Conservation (phyloP, 2,797 vertebrate genomes). For the Anguilla anguilla region DNA sequence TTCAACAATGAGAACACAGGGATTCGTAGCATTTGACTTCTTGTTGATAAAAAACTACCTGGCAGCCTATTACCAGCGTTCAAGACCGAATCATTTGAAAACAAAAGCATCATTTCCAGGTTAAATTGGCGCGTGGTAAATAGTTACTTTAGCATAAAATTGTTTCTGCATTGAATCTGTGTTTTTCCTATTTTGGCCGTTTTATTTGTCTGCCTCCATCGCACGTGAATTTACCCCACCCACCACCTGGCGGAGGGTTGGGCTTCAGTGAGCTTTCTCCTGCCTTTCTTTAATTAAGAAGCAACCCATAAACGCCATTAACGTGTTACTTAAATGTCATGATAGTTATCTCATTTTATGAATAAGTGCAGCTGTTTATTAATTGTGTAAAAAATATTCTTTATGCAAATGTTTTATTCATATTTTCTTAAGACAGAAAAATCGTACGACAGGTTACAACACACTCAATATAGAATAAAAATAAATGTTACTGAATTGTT, state of each 20-base stretch:
- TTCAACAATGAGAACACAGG: not conserved
- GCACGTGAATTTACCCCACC: constrained; percentile 54
- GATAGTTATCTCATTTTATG: not conserved
- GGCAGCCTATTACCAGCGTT: not conserved
- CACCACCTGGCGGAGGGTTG: constrained; percentile 71
- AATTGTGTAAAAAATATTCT: not conserved
- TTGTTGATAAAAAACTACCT: not conserved
- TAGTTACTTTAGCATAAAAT: constrained; percentile 60
- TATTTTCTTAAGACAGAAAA: not conserved
- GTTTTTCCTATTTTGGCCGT: constrained; percentile 55
- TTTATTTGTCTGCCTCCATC: constrained; percentile 55
- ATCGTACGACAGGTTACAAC: not conserved
- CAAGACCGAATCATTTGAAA: not conserved
- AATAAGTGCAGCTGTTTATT: not conserved
- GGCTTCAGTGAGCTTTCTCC: constrained; percentile 55
- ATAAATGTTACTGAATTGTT: not conserved
- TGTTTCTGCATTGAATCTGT: constrained; percentile 55
- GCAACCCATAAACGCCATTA: constrained; percentile 9
- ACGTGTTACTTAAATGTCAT: constrained; percentile 38
- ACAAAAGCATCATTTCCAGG: not conserved
- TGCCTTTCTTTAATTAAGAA: constrained; percentile 46
- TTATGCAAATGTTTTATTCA: not conserved
- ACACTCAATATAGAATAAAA: not conserved
- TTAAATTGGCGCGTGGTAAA: not conserved
- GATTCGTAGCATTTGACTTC: not conserved